Evolutionary conservation across 2,888 invertebrate genomes (phyloP).

Genomic region (Rotaria macrura): DNA sequence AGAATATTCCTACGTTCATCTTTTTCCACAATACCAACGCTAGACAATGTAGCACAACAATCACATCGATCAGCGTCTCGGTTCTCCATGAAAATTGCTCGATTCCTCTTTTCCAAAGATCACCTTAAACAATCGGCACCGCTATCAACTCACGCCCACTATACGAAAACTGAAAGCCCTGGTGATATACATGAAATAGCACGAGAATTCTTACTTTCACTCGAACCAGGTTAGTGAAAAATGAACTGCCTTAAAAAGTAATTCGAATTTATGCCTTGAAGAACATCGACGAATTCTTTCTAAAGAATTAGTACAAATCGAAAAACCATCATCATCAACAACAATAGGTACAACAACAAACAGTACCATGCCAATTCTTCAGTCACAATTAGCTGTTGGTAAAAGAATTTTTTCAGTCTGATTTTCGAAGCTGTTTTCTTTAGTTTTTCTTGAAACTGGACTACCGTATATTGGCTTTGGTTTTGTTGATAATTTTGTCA

Average conservation of each 20-base stretch:
- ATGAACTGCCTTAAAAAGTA: too few species aligned
- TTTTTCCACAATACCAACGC: background rate
- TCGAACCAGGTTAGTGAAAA: background rate
- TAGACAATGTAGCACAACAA: background rate
- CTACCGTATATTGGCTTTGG: constrained; percentile 34
- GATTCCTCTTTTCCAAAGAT: background rate
- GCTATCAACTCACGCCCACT: background rate
- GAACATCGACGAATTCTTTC: background rate
- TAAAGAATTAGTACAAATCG: background rate
- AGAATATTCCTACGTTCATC: background rate
- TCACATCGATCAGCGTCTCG: background rate
- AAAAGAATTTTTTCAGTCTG: background rate
- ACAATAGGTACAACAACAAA: background rate
- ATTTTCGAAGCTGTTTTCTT: background rate
- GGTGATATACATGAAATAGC: constrained; percentile 14
- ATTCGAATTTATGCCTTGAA: background rate
- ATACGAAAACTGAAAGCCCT: background rate
- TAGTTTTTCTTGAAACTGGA: constrained; percentile 29
- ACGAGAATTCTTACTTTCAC: background rate
- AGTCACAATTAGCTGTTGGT: background rate
- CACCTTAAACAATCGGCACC: background rate
- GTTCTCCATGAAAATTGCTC: background rate
- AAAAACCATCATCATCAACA: background rate
- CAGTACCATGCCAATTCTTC: background rate
- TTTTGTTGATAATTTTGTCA: constrained; percentile 34